Evolutionary conservation across 2,113 vertebrate species (phyloP), one percentile per base, ranked within the genome.

Genomic region (Emydura subglobosa): DNA sequence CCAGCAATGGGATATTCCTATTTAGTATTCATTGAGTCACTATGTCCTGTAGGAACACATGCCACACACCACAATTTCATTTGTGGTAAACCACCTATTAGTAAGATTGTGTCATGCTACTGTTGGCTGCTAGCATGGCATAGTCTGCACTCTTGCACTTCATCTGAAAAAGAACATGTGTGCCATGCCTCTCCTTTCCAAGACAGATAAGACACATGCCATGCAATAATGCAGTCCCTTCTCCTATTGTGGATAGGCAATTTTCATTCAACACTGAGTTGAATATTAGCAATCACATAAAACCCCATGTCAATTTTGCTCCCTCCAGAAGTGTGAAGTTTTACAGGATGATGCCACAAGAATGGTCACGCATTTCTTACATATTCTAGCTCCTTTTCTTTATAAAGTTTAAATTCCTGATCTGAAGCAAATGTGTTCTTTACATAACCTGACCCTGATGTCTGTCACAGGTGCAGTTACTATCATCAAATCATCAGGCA

Each of bases 361-460:
- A 83, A 54, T 19, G 34, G 13, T 31, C 19, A 7, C 31, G 55
- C 10, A 16, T 87, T 91, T 94, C 42, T 39, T 44, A 5, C 22
- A 14, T 2, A 47, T 81, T 55, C 91, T 47, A 59, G 78, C 39
- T 65, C 61, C 61, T n/a, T 68, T 68, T 68, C 61, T 19, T 68
- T 19, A 34, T n/a, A 68, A n/a, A 8, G 16, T 9, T 68, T 68
- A 68, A 34, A 17, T n/a, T n/a, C 85, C 3, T 0, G 0, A 21
- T 0, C 0, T 39, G 89, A 92, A 93, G 59, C 31, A 34, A 10
- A 0, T 1, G 76, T 5, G 5, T 83, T 34, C 87, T 0, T 0
- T 0, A 1, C 54, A 51, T 47, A 53, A 54, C 4, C 7, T 51
- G 84, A n/a, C n/a, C 89, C 25, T 50, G 27, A 10, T 82, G 3